Percentiles rank a stretch among this genome's conserved stretches.
phyloP scores from a whole-genome alignment of 30 jellyfish, hydroid and myxozoan species.

The Turritopsis dohrnii region DNA sequence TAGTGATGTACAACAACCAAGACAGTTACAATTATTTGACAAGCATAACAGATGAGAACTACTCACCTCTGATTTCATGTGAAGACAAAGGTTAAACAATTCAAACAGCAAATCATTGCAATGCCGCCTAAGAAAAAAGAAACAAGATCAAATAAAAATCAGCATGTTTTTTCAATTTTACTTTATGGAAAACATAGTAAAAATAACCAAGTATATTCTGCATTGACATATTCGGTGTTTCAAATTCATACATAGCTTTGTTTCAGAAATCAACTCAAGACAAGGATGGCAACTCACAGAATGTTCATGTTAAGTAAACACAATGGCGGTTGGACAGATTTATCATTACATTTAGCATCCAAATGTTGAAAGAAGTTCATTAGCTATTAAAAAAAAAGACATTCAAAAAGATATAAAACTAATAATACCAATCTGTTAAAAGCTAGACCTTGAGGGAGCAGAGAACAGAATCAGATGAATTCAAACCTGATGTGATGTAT shows the following conservation, averaged over 20 bases:
- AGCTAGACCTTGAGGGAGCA: too few species aligned
- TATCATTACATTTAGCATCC: background rate
- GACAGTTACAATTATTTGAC: background rate
- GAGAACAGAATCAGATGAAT: background rate
- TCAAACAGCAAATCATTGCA: slow-evolving; percentile 1
- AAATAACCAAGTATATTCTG: too few species aligned
- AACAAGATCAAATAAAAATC: background rate
- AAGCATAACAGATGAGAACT: background rate
- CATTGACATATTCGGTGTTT: too few species aligned
- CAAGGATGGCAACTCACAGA: background rate
- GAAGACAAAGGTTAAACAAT: background rate
- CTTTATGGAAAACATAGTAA: background rate
- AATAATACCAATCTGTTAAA: too few species aligned
- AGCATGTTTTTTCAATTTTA: background rate
- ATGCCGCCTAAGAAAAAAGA: slow-evolving; percentile 1
- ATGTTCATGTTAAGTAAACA: background rate
- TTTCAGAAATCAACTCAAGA: background rate
- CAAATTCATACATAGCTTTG: too few species aligned
- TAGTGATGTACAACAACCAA: background rate
- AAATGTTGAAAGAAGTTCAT: background rate
- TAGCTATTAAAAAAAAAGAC: background rate
- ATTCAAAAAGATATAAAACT: too few species aligned
- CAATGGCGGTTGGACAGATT: slow-evolving; percentile 9
- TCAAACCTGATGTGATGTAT: slow-evolving; percentile 20
- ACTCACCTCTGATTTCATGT: slow-evolving; percentile 18